Base-by-base conservation (phyloP, 1,140 invertebrate genomes). In the Nixonia krombeini region DNA sequence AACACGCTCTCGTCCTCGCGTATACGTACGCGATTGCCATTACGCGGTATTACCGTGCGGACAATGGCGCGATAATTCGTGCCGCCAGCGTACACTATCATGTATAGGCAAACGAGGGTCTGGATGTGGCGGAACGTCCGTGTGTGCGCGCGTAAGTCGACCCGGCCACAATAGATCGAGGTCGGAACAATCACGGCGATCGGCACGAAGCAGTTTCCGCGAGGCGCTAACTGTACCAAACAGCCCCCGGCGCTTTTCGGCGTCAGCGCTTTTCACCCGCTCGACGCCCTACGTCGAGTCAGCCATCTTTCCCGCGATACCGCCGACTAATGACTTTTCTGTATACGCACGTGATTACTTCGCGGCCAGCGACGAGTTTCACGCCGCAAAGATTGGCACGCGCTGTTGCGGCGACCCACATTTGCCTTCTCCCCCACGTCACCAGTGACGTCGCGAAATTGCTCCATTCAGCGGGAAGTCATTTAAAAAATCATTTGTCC, bases 11-110 rank as follows among this genome's bases (percentile, higher is more conserved):
- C n/a, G n/a, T n/a, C n/a, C n/a, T n/a, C n/a, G n/a, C n/a, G n/a
- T 52, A 38, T 29, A 35, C 49, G 45, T 70, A 64, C 56, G 59
- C 35, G 62, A 73, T 68, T 66, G 72, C 65, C 57, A 72, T 75
- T 63, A 71, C 55, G 70, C 65, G 50, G 72, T 50, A 70, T 74
- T 74, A 75, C 70, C 42, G 49, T 12, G 26, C 55, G 69, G 59
- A 81, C 79, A 81, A 81, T 81, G 58, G 76, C 23, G 47, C 64
- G 76, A 79, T 81, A 81, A 81, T 81, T 81, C 64, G 74, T 55
- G 58, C 61, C 57, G 63, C 31, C 50, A 9, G 12, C 31, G 33
- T 7, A 45, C 23, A 56, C 23, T 44, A 41, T 47, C 44, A 26
- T n/a, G n/a, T n/a, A n/a, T 47, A 50, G 46, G 40, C 44, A 42